Base-by-base conservation (phyloP, 1,140 invertebrate species). In the Drosophila nigrodunni region DNA sequence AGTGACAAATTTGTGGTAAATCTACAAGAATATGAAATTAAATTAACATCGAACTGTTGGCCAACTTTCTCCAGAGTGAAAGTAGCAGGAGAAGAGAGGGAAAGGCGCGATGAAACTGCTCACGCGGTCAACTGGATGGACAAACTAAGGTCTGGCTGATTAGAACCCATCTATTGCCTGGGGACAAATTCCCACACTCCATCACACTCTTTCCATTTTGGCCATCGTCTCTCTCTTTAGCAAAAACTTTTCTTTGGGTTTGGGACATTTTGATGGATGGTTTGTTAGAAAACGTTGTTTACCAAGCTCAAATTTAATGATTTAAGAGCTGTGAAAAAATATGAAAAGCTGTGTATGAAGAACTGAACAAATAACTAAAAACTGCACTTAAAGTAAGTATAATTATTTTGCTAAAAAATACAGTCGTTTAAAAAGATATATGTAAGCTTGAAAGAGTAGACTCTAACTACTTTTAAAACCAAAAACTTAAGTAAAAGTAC, bases 11-110 rank as follows among this genome's bases (percentile, higher is more conserved):
- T 77, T 68, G 74, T 54, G 68, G 68, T 68, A 59, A 75, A 75
- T 75, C 52, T 75, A 75, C 73, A 74, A 74, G 74, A 68, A 79
- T 59, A 74, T 77, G 69, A 74, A 79, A 79, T 79, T 79, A 77
- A 79, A 79, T 79, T 79, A 77, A 79, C 74, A 79, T 74, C 58
- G 69, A 74, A 69, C 77, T 60, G 69, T 64, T 73, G 59, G 35
- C 59, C 35, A 79, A 79, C 58, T 79, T 79, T 77, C 74, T 68
- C 59, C 49, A 58, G 61, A 66, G 34, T 30, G 6, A 30, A 30
- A 30, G 25, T 30, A 30, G 18, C 18, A 30, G 25, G 25, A 5
- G 25, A 2, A 30, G 25, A 5, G 25, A 30, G 25, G 25, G 25
- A 30, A 6, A 6, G 25, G 13, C 50, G 47, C 47, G 30, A 11